These are phyloP conservation scores for Drosophila insularis DNA, from an alignment of 1,140 invertebrate species.

Conservation along the genomic window DNA sequence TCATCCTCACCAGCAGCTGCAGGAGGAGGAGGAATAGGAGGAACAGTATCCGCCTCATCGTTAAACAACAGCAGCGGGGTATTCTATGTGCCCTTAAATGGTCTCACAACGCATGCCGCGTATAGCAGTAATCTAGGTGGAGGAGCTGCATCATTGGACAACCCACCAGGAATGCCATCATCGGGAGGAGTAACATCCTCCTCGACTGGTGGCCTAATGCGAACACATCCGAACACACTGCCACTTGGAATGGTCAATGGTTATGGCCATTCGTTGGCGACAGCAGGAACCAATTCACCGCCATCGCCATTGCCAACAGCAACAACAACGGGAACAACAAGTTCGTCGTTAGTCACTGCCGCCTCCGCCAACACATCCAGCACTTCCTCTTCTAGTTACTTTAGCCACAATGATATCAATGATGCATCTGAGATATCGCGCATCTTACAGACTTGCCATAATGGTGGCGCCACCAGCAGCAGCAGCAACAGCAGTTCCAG, in stretches of 20 bases:
- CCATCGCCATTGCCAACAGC: conserved; percentile 28
- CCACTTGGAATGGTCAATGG: conserved; percentile 52
- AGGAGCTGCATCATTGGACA: conserved; percentile 39
- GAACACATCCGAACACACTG: not conserved
- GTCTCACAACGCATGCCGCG: conserved; percentile 58
- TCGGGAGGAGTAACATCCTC: not conserved
- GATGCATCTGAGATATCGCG: conserved; percentile 81
- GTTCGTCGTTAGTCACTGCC: not conserved
- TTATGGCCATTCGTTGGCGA: conserved; percentile 39
- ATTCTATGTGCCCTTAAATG: conserved; percentile 60
- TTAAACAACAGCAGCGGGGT: conserved; percentile 31
- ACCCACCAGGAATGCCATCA: conserved; percentile 27
- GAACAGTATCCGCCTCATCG: not conserved
- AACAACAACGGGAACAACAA: conserved; percentile 1
- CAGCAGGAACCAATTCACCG: conserved; percentile 37
- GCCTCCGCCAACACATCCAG: not conserved
- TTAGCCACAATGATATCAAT: conserved; percentile 79
- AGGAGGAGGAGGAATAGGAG: too few species aligned
- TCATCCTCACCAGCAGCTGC: not conserved
- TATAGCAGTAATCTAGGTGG: conserved; percentile 63
- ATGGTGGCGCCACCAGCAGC: conserved; percentile 29
- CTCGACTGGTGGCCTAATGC: not conserved
- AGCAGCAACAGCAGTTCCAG: not conserved
- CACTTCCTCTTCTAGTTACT: conserved; percentile 38
- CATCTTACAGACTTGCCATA: conserved; percentile 80